Conservation (phyloP, 2,888 invertebrate species). For the Rhingia campestris region DNA sequence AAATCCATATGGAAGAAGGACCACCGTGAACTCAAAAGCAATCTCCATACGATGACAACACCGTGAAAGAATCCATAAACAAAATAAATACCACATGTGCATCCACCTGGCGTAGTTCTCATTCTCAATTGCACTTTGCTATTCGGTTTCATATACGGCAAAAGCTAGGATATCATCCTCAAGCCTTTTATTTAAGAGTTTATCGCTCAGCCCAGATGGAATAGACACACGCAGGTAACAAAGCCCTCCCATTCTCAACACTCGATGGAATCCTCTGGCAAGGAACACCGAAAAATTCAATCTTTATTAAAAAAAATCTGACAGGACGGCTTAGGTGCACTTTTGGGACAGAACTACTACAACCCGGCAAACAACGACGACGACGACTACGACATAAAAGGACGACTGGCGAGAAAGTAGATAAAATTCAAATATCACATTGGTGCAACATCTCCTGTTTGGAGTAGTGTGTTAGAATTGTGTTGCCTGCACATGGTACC, state of each 20-base stretch:
- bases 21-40: slow-evolving; percentile 30
- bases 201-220: slow-evolving; percentile 37
- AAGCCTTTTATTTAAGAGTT: slow-evolving; percentile 24
- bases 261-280: no score
- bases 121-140: slow-evolving; percentile 45
- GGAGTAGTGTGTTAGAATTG: slow-evolving; percentile 35
- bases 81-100: slow-evolving; percentile 36
- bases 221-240: slow-evolving; percentile 22
- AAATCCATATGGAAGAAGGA: slow-evolving; percentile 22
- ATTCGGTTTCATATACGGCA: slow-evolving; percentile 11
- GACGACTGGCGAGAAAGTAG: not conserved
- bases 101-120: slow-evolving; percentile 26
- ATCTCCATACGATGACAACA: slow-evolving; percentile 36
- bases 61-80: slow-evolving; percentile 38
- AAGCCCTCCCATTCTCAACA: not conserved
- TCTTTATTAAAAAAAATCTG: slow-evolving; percentile 44
- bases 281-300: slow-evolving; percentile 8
- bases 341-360: slow-evolving; percentile 16
- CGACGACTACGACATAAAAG: not conserved
- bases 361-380: slow-evolving; percentile 8
- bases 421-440: slow-evolving; percentile 60
- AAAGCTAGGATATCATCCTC: not conserved
- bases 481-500: slow-evolving; percentile 35
- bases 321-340: slow-evolving; percentile 43
- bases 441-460: slow-evolving; percentile 26